phyloP scores from a whole-genome alignment of 2,888 invertebrate species.

The Rotaria socialis region DNA sequence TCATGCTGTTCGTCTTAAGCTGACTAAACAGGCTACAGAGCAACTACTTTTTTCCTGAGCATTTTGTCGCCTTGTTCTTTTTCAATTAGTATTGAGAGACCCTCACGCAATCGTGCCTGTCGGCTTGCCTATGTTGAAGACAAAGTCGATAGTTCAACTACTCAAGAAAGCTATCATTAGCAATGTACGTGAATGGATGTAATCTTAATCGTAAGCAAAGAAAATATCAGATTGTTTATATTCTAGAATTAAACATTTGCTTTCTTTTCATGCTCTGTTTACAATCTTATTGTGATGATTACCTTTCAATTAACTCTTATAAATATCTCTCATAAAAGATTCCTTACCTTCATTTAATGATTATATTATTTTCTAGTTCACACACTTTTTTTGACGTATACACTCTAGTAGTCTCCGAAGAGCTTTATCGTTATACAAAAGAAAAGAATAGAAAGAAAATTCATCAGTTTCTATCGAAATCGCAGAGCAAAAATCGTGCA shows the following conservation, averaged over 20 bases:
- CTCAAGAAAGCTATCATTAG: background rate
- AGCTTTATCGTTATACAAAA: background rate
- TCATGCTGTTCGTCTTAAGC: background rate
- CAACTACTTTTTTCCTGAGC: background rate
- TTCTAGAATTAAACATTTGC: background rate
- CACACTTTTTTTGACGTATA: background rate
- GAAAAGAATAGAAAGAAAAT: background rate
- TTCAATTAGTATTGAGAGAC: background rate
- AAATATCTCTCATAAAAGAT: background rate
- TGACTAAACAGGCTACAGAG: background rate
- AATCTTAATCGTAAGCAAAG: background rate
- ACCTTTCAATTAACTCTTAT: background rate
- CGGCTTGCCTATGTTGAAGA: background rate
- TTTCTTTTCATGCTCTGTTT: background rate
- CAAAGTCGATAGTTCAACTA: background rate
- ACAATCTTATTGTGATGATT: background rate
- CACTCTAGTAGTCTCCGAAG: background rate
- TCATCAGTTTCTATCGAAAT: background rate
- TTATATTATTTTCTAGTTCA: background rate
- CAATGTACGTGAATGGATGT: background rate
- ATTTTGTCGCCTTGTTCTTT: background rate
- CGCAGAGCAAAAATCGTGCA: background rate
- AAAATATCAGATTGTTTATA: too few species aligned
- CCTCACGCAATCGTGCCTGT: slow-evolving; percentile 21
- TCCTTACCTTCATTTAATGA: background rate